Percentiles rank a stretch among this genome's conserved stretches.
phyloP scores from a whole-genome alignment of 2,113 vertebrate genomes.

The Agapornis roseicollis region DNA sequence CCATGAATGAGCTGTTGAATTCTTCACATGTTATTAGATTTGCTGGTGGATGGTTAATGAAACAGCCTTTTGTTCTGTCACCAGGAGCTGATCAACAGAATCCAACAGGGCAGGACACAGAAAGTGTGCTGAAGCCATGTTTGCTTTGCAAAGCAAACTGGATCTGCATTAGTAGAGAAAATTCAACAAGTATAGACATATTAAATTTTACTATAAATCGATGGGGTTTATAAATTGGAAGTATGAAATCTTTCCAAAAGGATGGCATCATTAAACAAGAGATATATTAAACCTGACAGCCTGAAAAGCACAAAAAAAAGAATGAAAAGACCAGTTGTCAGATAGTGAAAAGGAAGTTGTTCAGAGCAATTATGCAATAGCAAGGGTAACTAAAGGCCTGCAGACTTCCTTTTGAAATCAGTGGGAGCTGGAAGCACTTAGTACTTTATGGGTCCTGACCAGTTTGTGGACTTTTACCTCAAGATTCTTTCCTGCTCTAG shows the following conservation, averaged over 20 bases:
- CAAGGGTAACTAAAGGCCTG: background rate
- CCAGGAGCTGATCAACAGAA: background rate
- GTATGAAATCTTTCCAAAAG: background rate
- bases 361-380: background rate
- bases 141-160: background rate
- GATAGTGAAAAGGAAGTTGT: background rate
- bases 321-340: background rate
- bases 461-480: background rate
- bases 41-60: background rate
- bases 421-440: background rate
- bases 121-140: background rate
- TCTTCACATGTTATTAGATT: background rate
- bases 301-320: background rate
- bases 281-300: background rate
- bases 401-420: background rate
- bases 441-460: background rate
- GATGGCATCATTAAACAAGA: background rate
- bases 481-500: background rate
- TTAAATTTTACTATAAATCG: background rate
- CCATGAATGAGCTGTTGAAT: background rate
- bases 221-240: background rate
- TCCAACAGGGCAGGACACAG: background rate
- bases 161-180: background rate
- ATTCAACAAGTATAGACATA: background rate
- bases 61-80: background rate